Percentiles rank a stretch among this genome's conserved stretches.
phyloP scores from a whole-genome alignment of 2,797 vertebrate species.

The Poeciliopsis paucimaculata region DNA sequence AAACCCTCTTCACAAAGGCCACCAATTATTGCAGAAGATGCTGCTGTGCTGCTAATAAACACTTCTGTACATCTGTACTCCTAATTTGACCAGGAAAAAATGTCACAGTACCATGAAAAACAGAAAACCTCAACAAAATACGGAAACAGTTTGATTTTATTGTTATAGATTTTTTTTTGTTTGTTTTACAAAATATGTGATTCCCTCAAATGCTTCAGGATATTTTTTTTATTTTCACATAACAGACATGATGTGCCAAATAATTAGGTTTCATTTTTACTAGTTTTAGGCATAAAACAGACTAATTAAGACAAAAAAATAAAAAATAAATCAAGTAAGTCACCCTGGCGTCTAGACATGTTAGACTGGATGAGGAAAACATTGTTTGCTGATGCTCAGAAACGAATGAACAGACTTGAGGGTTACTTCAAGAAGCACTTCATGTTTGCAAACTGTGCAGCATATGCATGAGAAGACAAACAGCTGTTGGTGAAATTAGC shows the following conservation, averaged over 20 bases:
- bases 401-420: slow-evolving; percentile 47
- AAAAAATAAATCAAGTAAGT: slow-evolving; percentile 71
- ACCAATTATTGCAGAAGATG: background rate
- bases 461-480: slow-evolving; percentile 47
- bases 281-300: slow-evolving; percentile 85
- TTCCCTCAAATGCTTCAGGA: slow-evolving; percentile 77
- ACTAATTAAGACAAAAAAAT: slow-evolving; percentile 66
- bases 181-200: slow-evolving; percentile 77
- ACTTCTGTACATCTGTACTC: background rate
- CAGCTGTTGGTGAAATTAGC: slow-evolving; percentile 37
- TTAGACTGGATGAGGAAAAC: slow-evolving; percentile 49
- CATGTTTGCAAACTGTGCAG: slow-evolving; percentile 57
- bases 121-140: slow-evolving; percentile 15
- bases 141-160: slow-evolving; percentile 81
- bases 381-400: slow-evolving; percentile 50
- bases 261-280: slow-evolving; percentile 83
- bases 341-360: slow-evolving; percentile 71
- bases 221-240: slow-evolving; percentile 67
- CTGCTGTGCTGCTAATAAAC: background rate
- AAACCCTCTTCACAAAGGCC: background rate
- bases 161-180: slow-evolving; percentile 70
- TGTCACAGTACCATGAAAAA: background rate
- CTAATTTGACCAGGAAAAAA: slow-evolving; percentile 6
- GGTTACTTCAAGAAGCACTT: slow-evolving; percentile 37
- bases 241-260: slow-evolving; percentile 71